Evolutionary conservation across 1,140 invertebrate genomes (phyloP).

Genomic region (Pseudobourletiella spinata): DNA sequence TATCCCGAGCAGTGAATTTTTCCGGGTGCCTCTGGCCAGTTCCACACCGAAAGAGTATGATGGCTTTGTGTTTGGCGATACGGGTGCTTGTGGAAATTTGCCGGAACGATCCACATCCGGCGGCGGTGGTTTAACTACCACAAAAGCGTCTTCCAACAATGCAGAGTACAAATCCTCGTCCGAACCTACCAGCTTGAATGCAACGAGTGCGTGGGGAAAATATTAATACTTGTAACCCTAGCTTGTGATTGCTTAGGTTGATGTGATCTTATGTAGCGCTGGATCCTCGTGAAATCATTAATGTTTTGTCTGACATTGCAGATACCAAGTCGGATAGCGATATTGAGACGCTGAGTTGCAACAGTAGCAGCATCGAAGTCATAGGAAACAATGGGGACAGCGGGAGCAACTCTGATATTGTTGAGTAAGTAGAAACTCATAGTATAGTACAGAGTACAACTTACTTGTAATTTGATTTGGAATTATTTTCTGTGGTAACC

Average conservation of each 20-base stretch:
- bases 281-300: no score
- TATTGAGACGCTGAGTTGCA: slow-evolving; percentile 30
- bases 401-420: slow-evolving; percentile 23
- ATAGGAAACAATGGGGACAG: slow-evolving; percentile 18
- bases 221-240: background rate
- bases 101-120: no score
- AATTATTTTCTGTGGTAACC: no score
- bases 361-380: slow-evolving; percentile 35
- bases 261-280: no score
- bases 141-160: background rate
- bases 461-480: background rate
- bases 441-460: background rate
- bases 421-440: slow-evolving; percentile 20
- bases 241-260: background rate
- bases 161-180: background rate
- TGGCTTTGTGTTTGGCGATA: no score
- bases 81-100: no score
- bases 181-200: background rate
- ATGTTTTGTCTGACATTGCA: slow-evolving; percentile 4
- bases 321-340: slow-evolving; percentile 34
- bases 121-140: no score
- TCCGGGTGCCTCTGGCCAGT: background rate
- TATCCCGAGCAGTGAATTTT: background rate
- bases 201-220: background rate
- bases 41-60: background rate